These are phyloP conservation scores for Drosophila subpulchrella DNA, from an alignment of 1,140 invertebrate species.

Conservation along the genomic window DNA sequence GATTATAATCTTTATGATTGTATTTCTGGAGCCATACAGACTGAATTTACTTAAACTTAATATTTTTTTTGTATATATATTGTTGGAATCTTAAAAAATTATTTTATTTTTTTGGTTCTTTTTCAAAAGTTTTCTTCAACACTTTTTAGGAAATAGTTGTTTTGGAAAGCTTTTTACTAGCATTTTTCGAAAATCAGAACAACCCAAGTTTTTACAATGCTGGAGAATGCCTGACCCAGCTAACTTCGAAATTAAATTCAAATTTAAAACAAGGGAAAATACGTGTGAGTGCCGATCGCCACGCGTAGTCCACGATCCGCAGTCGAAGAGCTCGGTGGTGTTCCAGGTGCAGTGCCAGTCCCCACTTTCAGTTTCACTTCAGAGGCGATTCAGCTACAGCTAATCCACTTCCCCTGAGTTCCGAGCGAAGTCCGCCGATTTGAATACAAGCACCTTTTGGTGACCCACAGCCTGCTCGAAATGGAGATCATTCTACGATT, in stretches of 20 bases:
- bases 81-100: neutral
- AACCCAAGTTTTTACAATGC: slow-evolving; percentile 4
- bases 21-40: neutral
- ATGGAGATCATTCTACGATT: slow-evolving; percentile 67
- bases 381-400: neutral
- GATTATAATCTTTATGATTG: neutral
- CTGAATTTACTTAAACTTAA: neutral
- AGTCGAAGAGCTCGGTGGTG: slow-evolving; percentile 31
- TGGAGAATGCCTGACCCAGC: slow-evolving; percentile 13
- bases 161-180: neutral
- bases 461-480: slow-evolving; percentile 28
- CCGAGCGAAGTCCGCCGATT: slow-evolving; percentile 38
- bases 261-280: slow-evolving; percentile 20
- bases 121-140: too few species aligned
- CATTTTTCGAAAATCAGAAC: slow-evolving; percentile 3
- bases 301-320: slow-evolving; percentile 48
- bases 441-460: slow-evolving; percentile 24
- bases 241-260: slow-evolving; percentile 47
- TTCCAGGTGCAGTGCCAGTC: neutral
- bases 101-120: too few species aligned
- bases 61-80: neutral
- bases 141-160: neutral
- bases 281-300: slow-evolving; percentile 17
- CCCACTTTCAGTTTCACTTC: neutral
- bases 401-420: slow-evolving; percentile 12